phyloP scores from a whole-genome alignment of 2,888 invertebrate species.

The Sabatieria punctata region DNA sequence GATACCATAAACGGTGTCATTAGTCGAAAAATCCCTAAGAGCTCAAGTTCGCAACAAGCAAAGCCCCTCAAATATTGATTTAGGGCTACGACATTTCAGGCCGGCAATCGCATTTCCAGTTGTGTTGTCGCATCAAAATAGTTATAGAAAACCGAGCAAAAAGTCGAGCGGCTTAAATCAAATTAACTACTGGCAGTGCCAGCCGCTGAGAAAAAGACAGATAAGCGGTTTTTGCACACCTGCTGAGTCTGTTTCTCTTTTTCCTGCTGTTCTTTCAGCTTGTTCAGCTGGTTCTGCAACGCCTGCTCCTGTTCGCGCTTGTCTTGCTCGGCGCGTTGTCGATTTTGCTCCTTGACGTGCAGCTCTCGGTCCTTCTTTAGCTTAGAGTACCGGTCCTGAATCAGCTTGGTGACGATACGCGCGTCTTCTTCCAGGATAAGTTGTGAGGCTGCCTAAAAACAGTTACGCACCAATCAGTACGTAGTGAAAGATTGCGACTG shows the following conservation, averaged over 20 bases:
- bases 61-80: no score
- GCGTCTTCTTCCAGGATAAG: conserved; percentile 74
- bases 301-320: conserved; percentile 20
- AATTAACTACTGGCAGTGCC: conserved; percentile 37
- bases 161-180: no score
- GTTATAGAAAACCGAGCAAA: no score
- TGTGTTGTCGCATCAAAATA: no score
- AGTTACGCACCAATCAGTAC: not conserved
- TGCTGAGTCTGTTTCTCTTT: conserved; percentile 24
- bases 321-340: not conserved
- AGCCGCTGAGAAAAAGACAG: conserved; percentile 20
- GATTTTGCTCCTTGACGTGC: conserved; percentile 16
- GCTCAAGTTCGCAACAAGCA: no score
- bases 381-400: conserved; percentile 67
- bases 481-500: no score
- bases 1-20: no score
- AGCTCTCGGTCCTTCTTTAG: conserved; percentile 49
- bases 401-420: conserved; percentile 68
- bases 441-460: not conserved
- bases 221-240: conserved; percentile 17
- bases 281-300: conserved; percentile 20
- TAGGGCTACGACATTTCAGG: no score
- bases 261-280: conserved; percentile 31
- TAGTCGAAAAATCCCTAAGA: no score
- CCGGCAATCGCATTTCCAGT: no score